Evolutionary conservation across 1,140 invertebrate genomes (phyloP), one percentile per base, ranked within the genome.

Genomic region (Cheumatopsyche charites): DNA sequence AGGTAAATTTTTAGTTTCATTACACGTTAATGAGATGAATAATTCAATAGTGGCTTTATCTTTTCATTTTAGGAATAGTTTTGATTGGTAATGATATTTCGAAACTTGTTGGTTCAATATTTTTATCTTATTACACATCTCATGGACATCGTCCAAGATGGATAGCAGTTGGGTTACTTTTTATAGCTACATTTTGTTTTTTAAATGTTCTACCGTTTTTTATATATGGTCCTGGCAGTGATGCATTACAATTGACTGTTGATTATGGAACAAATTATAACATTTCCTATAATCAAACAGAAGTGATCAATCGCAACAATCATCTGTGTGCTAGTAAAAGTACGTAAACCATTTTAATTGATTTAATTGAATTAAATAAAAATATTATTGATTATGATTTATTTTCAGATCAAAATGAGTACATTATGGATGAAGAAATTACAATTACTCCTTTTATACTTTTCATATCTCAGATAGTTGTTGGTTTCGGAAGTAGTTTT

Each of bases 131-230:
- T 78, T 90, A 90, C 78, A 89, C 89, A 29, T 88, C 88, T 47
- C 75, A 85, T 78, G 86, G 88, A 25, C 90, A 92, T 79, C 82
- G 89, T 71, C 90, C 91, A 12, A 80, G 89, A 77, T 91, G 90
- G 89, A 89, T 92, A 71, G 88, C 90, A 0, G 77, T 88, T 76
- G 91, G 91, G 17, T 86, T 91, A 62, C 86, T 90, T 43, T 87
- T 88, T 25, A 90, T 91, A 6, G 89, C 90, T 0, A 49, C 88
- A 0, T 91, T 90, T 75, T 92, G 90, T 78, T 83, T 92, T 69
- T 76, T 93, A 63, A 89, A 88, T 63, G 89, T 89, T 55, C 74
- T 90, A 0, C 92, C 92, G 1, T 91, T 93, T 75, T 86, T 91
- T 63, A 80, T 94, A 2, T 94, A 91, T 74, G 90, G 91, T 0